These are phyloP conservation scores for Numenius arquata DNA, from an alignment of 2,113 vertebrate genomes.

Conservation along the genomic window DNA sequence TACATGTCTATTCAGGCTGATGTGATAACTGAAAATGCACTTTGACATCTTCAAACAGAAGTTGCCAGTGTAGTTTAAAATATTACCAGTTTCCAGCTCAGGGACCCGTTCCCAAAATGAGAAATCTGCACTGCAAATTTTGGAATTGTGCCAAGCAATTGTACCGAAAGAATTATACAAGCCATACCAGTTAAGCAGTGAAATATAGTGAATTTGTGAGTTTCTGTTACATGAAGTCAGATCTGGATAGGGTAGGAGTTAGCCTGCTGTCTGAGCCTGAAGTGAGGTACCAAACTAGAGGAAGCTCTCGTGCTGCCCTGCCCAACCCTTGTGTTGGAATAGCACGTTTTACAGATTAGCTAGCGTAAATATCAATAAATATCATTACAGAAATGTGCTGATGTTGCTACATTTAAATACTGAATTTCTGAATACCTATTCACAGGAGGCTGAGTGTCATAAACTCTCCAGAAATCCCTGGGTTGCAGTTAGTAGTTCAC, in stretches of 20 bases:
- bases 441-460: background rate
- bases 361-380: background rate
- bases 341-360: background rate
- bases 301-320: accelerated
- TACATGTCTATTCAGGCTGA: accelerated
- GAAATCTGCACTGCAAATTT: background rate
- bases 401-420: background rate
- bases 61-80: background rate
- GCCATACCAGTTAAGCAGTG: background rate
- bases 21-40: background rate
- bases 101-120: background rate
- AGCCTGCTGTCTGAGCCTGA: background rate
- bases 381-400: background rate
- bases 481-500: background rate
- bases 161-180: background rate
- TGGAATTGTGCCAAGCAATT: background rate
- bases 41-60: background rate
- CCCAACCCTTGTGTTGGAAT: accelerated
- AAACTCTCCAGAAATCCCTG: background rate
- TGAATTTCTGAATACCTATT: background rate
- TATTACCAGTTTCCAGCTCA: background rate
- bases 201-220: background rate
- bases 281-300: background rate
- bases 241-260: background rate
- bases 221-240: background rate